phyloP scores from a whole-genome alignment of 2,113 vertebrate species.

The Myotis davidii region DNA sequence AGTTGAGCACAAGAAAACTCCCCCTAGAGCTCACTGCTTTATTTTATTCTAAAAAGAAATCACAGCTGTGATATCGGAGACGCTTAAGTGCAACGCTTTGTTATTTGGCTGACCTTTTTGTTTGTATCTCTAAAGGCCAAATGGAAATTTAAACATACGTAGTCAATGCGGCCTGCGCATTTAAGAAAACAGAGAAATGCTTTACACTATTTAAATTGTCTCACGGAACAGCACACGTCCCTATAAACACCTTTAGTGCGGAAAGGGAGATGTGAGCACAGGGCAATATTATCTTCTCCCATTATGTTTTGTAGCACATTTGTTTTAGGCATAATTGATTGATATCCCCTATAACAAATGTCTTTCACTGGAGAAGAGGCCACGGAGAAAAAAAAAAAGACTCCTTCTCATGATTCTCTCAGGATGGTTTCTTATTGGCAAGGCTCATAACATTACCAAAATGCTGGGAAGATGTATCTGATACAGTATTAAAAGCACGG shows the following conservation, averaged over 20 bases:
- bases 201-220: constrained; percentile 56
- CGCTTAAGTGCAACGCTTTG: constrained; percentile 37
- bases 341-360: neutral
- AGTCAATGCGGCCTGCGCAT: neutral
- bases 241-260: constrained; percentile 37
- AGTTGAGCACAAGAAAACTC: neutral
- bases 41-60: constrained; percentile 47
- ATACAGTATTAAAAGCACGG: neutral
- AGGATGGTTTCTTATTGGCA: constrained; percentile 37
- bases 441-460: constrained; percentile 46
- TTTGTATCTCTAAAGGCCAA: constrained; percentile 54
- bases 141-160: constrained; percentile 51
- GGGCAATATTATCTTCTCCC: constrained; percentile 15
- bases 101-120: constrained; percentile 59
- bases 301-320: neutral
- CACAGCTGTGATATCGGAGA: constrained; percentile 50
- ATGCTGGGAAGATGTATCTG: neutral
- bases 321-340: constrained; percentile 33
- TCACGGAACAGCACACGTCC: constrained; percentile 10
- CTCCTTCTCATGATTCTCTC: neutral
- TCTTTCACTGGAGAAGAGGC: neutral
- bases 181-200: constrained; percentile 55
- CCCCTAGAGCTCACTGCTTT: constrained; percentile 31
- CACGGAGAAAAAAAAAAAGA: neutral
- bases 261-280: neutral